These are phyloP conservation scores for Suncus etruscus DNA, from an alignment of 2,113 vertebrate genomes.

Conservation along the genomic window DNA sequence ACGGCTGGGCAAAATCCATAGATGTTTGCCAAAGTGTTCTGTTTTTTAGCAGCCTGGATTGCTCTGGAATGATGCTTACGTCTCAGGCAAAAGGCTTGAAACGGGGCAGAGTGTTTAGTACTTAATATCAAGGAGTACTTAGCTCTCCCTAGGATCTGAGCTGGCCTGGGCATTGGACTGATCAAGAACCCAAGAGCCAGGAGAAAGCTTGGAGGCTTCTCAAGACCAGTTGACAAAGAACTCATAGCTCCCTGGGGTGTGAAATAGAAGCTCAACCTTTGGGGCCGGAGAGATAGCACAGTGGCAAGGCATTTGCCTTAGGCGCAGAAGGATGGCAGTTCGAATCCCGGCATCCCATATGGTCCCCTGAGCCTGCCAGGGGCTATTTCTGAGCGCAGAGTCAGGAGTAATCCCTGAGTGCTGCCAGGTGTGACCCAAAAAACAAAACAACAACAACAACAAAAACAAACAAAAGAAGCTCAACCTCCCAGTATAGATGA, in stretches of 20 bases:
- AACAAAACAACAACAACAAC: too few species aligned
- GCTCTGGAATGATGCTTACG: constrained; percentile 48
- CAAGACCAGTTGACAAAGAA: background rate
- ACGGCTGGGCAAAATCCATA: background rate
- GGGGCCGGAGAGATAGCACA: too few species aligned
- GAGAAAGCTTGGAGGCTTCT: background rate
- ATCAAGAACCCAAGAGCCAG: background rate
- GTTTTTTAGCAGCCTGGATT: background rate
- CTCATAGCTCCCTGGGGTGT: too few species aligned
- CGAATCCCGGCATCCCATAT: too few species aligned
- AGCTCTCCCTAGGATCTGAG: background rate
- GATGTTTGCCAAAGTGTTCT: constrained; percentile 64
- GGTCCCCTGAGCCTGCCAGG: too few species aligned
- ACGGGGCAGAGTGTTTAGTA: constrained; percentile 49
- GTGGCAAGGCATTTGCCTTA: too few species aligned
- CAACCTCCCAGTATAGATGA: too few species aligned
- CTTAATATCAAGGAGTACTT: constrained; percentile 34
- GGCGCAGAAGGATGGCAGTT: too few species aligned
- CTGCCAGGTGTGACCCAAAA: too few species aligned
- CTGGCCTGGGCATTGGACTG: background rate
- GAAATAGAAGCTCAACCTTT: background rate
- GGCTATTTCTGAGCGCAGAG: too few species aligned
- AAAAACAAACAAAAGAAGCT: too few species aligned
- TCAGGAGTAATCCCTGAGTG: too few species aligned
- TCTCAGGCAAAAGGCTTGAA: constrained; percentile 63